Percentiles rank a stretch among this genome's conserved stretches.
These are phyloP conservation scores for Naja naja DNA, from an alignment of 2,113 vertebrate genomes.

Conservation along the genomic window DNA sequence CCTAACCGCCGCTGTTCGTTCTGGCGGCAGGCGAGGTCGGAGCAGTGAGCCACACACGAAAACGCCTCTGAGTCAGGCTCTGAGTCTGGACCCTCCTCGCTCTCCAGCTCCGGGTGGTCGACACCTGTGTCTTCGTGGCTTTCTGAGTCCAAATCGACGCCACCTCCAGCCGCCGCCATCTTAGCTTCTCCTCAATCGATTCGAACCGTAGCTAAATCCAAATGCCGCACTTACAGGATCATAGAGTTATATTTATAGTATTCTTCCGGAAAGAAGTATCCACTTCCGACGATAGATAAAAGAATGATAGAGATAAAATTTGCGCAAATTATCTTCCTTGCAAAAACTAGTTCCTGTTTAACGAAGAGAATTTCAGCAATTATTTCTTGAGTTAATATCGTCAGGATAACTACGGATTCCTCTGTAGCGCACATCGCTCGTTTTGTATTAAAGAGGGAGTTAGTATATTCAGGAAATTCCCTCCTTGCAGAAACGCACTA, in stretches of 20 bases:
- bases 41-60: conserved; percentile 84
- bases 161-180: conserved; percentile 64
- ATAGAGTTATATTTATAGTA: too few species aligned
- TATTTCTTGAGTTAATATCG: too few species aligned
- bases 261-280: too few species aligned
- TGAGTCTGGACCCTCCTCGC: conserved; percentile 65
- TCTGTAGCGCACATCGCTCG: neutral
- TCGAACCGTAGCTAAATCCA: too few species aligned
- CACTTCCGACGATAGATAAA: neutral
- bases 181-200: conserved; percentile 24
- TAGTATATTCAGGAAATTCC: neutral
- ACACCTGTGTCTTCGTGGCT: conserved; percentile 42
- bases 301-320: neutral
- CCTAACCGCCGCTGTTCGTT: conserved; percentile 91
- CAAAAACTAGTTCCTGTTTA: too few species aligned
- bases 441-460: neutral
- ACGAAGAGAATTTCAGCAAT: too few species aligned
- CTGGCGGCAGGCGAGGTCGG: conserved; percentile 89
- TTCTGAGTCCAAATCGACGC: too few species aligned
- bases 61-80: conserved; percentile 86
- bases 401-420: too few species aligned
- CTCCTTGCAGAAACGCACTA: too few species aligned
- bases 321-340: neutral
- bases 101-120: conserved; percentile 61
- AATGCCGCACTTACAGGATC: too few species aligned